phyloP scores from a whole-genome alignment of 1,140 invertebrate genomes.

The Cotesia typhae region DNA sequence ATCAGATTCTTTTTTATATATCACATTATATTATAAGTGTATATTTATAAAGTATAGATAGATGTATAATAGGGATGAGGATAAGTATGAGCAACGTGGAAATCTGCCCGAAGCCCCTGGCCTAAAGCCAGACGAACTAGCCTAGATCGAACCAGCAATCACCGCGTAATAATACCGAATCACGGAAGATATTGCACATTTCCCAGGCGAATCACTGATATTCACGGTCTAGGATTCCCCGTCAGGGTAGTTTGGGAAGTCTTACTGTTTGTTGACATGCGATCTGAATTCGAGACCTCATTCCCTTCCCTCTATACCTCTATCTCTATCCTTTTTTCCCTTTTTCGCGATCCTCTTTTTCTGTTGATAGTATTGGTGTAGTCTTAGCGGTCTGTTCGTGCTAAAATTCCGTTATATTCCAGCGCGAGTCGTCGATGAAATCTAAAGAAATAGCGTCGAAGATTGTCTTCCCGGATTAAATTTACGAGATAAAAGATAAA shows the following conservation, averaged over 20 bases:
- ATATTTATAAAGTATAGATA: too few relatives aligned
- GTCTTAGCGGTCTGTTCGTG: conserved; percentile 25
- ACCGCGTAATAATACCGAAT: conserved; percentile 64
- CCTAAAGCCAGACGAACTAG: conserved; percentile 42
- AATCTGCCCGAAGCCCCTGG: conserved; percentile 27
- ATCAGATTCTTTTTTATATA: neutral
- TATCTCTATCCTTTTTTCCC: conserved; percentile 18
- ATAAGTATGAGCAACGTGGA: conserved; percentile 37
- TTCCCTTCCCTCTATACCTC: conserved; percentile 22
- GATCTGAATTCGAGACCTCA: conserved; percentile 51
- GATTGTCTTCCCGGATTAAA: conserved; percentile 4
- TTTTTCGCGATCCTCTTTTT: conserved; percentile 19
- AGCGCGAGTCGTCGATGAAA: conserved; percentile 7
- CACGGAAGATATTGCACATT: conserved; percentile 65
- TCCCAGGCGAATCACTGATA: conserved; percentile 61
- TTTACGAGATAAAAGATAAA: neutral
- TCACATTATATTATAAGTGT: too few relatives aligned
- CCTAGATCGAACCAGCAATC: conserved; percentile 64
- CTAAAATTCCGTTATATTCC: conserved; percentile 32
- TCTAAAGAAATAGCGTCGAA: conserved; percentile 22
- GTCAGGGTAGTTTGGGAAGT: conserved; percentile 50
- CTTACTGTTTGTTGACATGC: conserved; percentile 63
- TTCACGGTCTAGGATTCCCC: conserved; percentile 59
- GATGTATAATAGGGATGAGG: neutral
- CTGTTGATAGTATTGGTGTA: neutral